Conservation (phyloP, 2,797 vertebrate genomes). For the Synaphobranchus kaupii region DNA sequence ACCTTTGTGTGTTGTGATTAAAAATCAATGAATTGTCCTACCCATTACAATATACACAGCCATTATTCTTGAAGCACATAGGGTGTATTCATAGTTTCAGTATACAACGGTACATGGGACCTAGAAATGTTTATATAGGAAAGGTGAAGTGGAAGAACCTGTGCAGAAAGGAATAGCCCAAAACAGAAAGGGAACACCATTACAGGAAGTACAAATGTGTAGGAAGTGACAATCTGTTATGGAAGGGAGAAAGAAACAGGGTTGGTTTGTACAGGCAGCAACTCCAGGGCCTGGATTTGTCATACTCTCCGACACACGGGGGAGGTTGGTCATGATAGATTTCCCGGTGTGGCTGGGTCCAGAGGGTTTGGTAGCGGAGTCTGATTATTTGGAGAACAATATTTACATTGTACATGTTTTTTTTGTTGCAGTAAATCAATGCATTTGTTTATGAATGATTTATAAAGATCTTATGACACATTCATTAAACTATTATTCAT, state of each 20-base stretch:
- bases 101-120: neutral
- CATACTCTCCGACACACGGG: neutral
- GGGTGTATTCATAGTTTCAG: neutral
- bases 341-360: neutral
- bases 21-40: neutral
- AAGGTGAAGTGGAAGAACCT: neutral
- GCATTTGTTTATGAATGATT: neutral
- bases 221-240: neutral
- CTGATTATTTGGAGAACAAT: neutral
- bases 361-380: neutral
- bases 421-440: neutral
- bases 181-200: neutral
- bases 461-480: neutral
- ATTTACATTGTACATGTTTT: neutral
- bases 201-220: neutral
- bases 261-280: neutral
- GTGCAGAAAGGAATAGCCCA: neutral
- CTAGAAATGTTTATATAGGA: neutral
- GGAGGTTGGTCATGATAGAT: neutral
- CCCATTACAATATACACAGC: neutral
- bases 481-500: neutral
- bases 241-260: neutral
- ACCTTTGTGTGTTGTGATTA: neutral
- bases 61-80: neutral
- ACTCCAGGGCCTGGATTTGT: neutral